A percentile compares a stretch with the other conserved stretches of the same genome.
phyloP scores from a whole-genome alignment of 2,113 vertebrate species.

The Chascanopsetta lugubris region DNA sequence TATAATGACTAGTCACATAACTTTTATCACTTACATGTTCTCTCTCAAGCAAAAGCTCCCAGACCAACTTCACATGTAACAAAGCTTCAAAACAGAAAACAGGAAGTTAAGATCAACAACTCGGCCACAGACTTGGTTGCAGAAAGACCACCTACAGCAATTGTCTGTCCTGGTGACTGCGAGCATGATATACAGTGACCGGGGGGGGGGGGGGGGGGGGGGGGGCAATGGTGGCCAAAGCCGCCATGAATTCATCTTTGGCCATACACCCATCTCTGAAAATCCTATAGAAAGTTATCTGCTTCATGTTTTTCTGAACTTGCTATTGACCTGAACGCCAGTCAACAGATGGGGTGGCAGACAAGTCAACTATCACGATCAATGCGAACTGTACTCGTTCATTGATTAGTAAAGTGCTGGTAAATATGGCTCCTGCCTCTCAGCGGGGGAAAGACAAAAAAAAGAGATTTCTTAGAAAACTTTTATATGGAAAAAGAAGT shows the following conservation, averaged over 20 bases:
- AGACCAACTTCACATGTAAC: background rate
- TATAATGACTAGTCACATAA: background rate
- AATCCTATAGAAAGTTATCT: too few species aligned
- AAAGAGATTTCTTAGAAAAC: too few species aligned
- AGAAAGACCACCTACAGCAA: too few species aligned
- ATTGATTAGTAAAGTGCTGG: background rate
- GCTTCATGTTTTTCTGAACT: background rate
- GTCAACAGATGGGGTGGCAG: background rate
- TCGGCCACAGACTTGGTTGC: background rate
- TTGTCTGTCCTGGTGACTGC: background rate
- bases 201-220: too few species aligned
- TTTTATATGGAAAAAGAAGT: constrained; percentile 20
- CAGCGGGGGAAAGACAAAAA: background rate
- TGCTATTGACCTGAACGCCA: background rate
- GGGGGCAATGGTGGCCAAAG: too few species aligned
- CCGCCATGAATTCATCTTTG: too few species aligned
- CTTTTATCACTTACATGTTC: too few species aligned
- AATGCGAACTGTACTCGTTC: background rate
- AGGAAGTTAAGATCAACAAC: background rate
- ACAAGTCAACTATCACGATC: background rate
- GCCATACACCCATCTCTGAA: too few species aligned
- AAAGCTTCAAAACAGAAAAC: background rate
- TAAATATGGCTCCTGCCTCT: constrained; percentile 4
- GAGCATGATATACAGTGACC: too few species aligned
- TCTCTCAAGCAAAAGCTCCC: background rate